Percentiles rank a stretch among this genome's conserved stretches.
These are phyloP conservation scores for Cacoxenus indagator DNA, from an alignment of 2,888 invertebrate species.

Conservation along the genomic window DNA sequence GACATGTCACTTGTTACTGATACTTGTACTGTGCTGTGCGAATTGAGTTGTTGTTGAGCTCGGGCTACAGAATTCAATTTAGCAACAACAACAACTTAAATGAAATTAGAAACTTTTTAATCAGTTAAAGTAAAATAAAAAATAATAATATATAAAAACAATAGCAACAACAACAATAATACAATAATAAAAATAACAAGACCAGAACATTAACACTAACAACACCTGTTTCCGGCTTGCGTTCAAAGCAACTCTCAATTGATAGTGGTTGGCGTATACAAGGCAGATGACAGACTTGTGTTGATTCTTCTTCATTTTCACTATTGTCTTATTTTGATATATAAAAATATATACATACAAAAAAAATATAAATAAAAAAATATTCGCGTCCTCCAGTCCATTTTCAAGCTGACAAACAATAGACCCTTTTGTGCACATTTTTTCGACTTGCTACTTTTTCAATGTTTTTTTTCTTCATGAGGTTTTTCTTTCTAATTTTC, in stretches of 20 bases:
- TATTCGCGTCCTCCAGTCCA: not conserved
- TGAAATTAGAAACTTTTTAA: not conserved
- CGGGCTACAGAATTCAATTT: not conserved
- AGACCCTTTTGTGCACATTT: not conserved
- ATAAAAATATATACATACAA: not conserved
- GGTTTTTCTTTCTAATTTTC: slow-evolving; percentile 50
- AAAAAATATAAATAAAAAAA: not conserved
- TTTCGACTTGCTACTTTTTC: not conserved
- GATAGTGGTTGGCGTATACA: no score
- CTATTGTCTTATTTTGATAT: not conserved
- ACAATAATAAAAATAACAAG: not conserved
- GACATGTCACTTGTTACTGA: no score
- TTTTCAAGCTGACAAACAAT: not conserved
- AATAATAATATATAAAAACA: no score
- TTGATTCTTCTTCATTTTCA: not conserved
- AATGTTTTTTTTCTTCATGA: not conserved
- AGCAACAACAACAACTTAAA: not conserved
- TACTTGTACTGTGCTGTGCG: no score
- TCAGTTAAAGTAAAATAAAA: slow-evolving; percentile 2
- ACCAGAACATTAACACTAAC: slow-evolving; percentile 6
- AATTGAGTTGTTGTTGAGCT: no score
- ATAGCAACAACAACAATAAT: not conserved
- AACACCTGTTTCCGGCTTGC: slow-evolving; percentile 57
- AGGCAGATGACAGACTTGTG: no score
- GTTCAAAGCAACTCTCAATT: no score